phyloP scores from a whole-genome alignment of 1,140 invertebrate species.

The Drosophila lacertosa region DNA sequence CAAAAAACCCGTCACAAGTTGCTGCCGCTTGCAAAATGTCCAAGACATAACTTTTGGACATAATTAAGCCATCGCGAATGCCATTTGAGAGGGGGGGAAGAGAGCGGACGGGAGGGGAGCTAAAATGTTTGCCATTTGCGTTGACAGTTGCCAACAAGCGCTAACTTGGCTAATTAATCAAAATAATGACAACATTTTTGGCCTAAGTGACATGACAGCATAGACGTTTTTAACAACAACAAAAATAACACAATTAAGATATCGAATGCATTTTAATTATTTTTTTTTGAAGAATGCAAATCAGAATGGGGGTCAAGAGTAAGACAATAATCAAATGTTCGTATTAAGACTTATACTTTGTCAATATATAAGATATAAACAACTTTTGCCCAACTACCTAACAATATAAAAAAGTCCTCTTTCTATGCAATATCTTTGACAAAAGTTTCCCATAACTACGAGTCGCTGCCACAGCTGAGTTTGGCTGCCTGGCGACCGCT shows the following conservation, averaged over 20 bases:
- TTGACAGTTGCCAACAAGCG: slow-evolving; percentile 71
- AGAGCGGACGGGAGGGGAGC: too few species aligned
- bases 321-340: neutral
- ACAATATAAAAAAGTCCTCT: too few species aligned
- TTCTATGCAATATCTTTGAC: neutral
- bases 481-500: slow-evolving; percentile 11
- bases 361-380: too few species aligned
- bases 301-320: neutral
- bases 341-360: too few species aligned
- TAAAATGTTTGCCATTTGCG: slow-evolving; percentile 74
- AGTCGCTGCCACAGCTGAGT: neutral
- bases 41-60: slow-evolving; percentile 72
- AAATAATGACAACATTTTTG: slow-evolving; percentile 51
- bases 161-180: slow-evolving; percentile 69
- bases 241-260: slow-evolving; percentile 18
- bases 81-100: slow-evolving; percentile 24
- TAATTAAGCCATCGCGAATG: slow-evolving; percentile 76
- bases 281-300: slow-evolving; percentile 26
- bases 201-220: slow-evolving; percentile 22
- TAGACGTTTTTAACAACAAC: slow-evolving; percentile 5
- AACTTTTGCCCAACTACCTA: too few species aligned
- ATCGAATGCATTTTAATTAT: neutral
- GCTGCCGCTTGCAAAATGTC: slow-evolving; percentile 52
- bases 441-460: neutral
- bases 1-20: slow-evolving; percentile 58